Evolutionary conservation across 2,797 vertebrate genomes (phyloP).

Genomic region (Macropus fuliginosus): DNA sequence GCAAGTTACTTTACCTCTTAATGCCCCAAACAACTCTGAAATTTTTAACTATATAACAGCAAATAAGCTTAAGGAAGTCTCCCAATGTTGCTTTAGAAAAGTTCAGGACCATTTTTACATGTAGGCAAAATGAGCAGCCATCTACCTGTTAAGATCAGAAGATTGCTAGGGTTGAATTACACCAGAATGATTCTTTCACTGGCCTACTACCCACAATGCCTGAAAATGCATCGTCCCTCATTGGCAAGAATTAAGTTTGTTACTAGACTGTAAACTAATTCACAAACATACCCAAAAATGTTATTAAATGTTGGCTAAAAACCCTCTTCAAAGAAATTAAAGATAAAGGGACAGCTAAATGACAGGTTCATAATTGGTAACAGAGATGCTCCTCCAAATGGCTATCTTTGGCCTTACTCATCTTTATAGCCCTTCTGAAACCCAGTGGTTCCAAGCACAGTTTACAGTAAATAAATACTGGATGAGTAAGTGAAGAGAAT

Average conservation of each 20-base stretch:
- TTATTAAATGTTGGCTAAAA: not conserved
- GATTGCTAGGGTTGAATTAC: not conserved
- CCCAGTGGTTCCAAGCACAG: not conserved
- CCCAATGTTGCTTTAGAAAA: not conserved
- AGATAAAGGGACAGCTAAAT: not conserved
- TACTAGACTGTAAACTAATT: not conserved
- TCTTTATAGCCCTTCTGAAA: not conserved
- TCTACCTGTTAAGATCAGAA: not conserved
- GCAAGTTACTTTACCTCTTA: not conserved
- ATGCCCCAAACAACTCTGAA: not conserved
- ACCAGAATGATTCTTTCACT: not conserved
- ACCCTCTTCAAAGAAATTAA: not conserved
- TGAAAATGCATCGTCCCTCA: not conserved
- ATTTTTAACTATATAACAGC: not conserved
- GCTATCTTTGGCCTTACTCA: not conserved
- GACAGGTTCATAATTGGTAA: not conserved
- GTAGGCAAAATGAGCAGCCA: not conserved
- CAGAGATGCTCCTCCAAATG: not conserved
- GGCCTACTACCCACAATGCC: not conserved
- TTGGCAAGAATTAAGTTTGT: not conserved
- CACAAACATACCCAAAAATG: not conserved
- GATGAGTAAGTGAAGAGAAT: not conserved
- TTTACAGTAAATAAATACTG: not conserved
- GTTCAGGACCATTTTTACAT: not conserved
- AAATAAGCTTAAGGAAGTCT: not conserved